Percentiles rank a stretch among this genome's conserved stretches.
Evolutionary conservation across 1,140 invertebrate genomes (phyloP).

Genomic region (Panagrolaimus sp.): DNA sequence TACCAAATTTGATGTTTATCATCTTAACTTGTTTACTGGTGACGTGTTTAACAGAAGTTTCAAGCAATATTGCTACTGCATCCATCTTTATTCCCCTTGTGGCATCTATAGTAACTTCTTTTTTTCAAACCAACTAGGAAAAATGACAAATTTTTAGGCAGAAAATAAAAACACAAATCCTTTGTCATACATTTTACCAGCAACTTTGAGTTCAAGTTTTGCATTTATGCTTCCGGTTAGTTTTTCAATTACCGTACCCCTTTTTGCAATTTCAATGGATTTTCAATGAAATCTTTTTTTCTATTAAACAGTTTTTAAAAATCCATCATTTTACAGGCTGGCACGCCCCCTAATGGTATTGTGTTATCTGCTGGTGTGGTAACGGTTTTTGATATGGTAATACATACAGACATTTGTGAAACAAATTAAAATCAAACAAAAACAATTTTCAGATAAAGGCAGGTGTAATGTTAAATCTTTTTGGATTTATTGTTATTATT

Average conservation of each 20-base stretch:
- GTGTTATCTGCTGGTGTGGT: constrained; percentile 67
- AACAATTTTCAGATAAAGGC: constrained; percentile 45
- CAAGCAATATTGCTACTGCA: constrained; percentile 40
- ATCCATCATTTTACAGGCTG: constrained; percentile 65
- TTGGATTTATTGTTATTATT: constrained; percentile 35
- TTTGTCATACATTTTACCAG: constrained; percentile 77
- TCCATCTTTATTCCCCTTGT: constrained; percentile 49
- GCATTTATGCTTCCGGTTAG: constrained; percentile 68
- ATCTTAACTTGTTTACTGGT: constrained; percentile 25
- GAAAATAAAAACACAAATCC: constrained; percentile 66
- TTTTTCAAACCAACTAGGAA: neutral
- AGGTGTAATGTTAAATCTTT: constrained; percentile 38
- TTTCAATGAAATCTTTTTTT: too few species aligned
- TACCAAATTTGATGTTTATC: constrained; percentile 29
- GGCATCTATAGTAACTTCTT: constrained; percentile 27
- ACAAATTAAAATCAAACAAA: neutral
- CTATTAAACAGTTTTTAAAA: too few species aligned
- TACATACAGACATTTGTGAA: neutral
- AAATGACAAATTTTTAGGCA: constrained; percentile 58
- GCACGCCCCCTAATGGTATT: constrained; percentile 86
- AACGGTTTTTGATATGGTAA: constrained; percentile 58
- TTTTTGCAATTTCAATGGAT: too few species aligned
- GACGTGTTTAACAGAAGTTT: constrained; percentile 45
- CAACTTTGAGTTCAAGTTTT: constrained; percentile 72
- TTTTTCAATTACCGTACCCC: too few species aligned